A percentile compares a stretch with the other conserved stretches of the same genome.
These are phyloP conservation scores for Lindbergichthys nudifrons DNA, from an alignment of 2,797 vertebrate genomes.

Conservation along the genomic window DNA sequence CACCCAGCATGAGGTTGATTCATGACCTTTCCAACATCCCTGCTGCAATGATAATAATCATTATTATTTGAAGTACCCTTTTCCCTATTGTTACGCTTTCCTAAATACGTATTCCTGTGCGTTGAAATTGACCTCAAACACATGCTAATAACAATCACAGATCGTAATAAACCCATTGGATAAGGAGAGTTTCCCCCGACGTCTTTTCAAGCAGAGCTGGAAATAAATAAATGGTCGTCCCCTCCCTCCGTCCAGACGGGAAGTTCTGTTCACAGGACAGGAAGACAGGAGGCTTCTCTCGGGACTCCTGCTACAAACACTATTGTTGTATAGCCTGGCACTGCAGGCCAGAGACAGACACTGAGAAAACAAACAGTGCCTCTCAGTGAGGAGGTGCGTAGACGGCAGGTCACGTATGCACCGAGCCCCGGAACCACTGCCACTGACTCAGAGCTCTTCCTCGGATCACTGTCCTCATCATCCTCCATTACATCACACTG, in stretches of 20 bases:
- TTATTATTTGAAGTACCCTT: constrained; percentile 81
- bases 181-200: constrained; percentile 81
- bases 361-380: constrained; percentile 84
- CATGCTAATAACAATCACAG: constrained; percentile 81
- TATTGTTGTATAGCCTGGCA: constrained; percentile 89
- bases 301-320: constrained; percentile 86
- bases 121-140: constrained; percentile 82
- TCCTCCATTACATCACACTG: not conserved
- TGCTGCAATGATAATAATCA: constrained; percentile 80
- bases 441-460: constrained; percentile 21
- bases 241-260: constrained; percentile 81
- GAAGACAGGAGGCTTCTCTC: constrained; percentile 86
- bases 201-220: constrained; percentile 81
- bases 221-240: constrained; percentile 85
- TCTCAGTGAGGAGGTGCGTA: constrained; percentile 67
- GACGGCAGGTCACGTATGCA: constrained; percentile 83
- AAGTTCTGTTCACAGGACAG: constrained; percentile 85
- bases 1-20: constrained; percentile 67
- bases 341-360: constrained; percentile 80
- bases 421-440: constrained; percentile 19
- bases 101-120: constrained; percentile 63
- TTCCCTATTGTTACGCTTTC: constrained; percentile 81
- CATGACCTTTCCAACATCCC: constrained; percentile 76
- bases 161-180: constrained; percentile 75
- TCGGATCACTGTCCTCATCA: constrained; percentile 27